Evolutionary conservation across 2,797 vertebrate species (phyloP), one percentile per base, ranked within the genome.

Genomic region (Pipistrellus nathusii): DNA sequence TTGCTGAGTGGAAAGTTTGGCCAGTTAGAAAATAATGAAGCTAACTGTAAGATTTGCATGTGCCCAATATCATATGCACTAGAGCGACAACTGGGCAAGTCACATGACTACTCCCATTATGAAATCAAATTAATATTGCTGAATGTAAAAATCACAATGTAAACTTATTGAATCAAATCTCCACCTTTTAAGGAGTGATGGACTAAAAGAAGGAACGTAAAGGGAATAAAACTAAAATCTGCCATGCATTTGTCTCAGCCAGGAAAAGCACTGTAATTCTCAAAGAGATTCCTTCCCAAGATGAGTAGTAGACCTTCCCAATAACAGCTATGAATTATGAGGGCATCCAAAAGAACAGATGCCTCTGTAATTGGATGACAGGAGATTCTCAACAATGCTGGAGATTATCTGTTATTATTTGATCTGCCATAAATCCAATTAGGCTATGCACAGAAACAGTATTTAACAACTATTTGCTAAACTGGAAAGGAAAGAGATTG

Each of bases 401-500:
- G 32, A 21, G 41, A 57, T 68, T 44, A 59, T 46, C 76, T 95
- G n/a, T 15, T 88, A 72, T 69, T 76, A 92, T 78, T 95, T 95
- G 77, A 69, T 88, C 89, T 93, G 44, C 38, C 32, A 27, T 71
- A 90, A 53, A 80, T 71, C 57, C 51, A 95, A 91, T 92, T 85
- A 95, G 44, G 51, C 44, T 85, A 59, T 75, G 44, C 14, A 75
- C 2, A 71, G 25, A 59, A 75, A 88, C 80, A 35, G 30, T 59
- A 90, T 89, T 93, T 93, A 88, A 85, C 78, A 88, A 91, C 32
- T 75, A 66, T 78, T 94, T 86, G 20, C 38, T 95, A 76, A 94
- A 89, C 10, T 88, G 66, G 81, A 93, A 93, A 90, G 64, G 10
- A 87, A 87, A 88, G 46, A 95, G 57, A 83, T 46, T 59, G 32